Conservation (phyloP, 2,113 vertebrate species). For the Bubalus kerabau region DNA sequence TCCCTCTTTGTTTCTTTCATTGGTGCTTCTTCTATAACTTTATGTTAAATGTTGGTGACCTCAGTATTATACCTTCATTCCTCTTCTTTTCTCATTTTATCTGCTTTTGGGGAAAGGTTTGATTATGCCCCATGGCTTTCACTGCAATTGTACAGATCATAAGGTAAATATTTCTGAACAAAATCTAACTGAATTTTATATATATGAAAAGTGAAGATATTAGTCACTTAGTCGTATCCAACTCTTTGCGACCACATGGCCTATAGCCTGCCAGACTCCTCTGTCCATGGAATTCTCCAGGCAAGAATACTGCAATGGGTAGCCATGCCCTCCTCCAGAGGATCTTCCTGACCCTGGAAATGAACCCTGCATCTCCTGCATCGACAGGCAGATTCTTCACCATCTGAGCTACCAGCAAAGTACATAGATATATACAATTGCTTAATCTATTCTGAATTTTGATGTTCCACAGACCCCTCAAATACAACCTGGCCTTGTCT, state of each 20-base stretch:
- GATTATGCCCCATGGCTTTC: neutral
- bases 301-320: neutral
- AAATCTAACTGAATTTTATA: neutral
- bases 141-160: neutral
- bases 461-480: neutral
- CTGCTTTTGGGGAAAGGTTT: neutral
- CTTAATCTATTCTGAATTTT: neutral
- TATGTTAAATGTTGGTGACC: neutral
- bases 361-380: neutral
- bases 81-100: neutral
- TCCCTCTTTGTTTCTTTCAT: neutral
- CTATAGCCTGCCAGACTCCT: neutral
- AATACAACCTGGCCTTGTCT: neutral
- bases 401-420: neutral
- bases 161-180: neutral
- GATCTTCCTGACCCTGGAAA: neutral
- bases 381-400: neutral
- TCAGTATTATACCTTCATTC: neutral
- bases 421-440: neutral
- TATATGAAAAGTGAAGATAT: neutral
- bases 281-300: neutral
- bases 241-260: neutral
- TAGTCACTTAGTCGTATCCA: neutral
- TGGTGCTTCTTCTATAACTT: neutral
- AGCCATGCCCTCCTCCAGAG: neutral